These are phyloP conservation scores for Noctua fimbriata DNA, from an alignment of 2,888 invertebrate species.

Conservation along the genomic window DNA sequence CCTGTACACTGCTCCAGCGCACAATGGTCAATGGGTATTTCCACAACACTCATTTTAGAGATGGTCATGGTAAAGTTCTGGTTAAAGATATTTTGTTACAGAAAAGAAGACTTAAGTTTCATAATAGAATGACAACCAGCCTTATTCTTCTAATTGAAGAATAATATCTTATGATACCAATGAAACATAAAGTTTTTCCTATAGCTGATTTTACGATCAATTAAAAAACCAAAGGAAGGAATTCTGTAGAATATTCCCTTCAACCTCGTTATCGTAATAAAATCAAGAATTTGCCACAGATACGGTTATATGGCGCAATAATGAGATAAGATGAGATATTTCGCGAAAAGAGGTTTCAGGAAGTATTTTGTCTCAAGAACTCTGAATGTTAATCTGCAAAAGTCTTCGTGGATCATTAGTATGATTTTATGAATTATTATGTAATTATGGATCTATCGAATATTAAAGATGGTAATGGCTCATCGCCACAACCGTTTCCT, in stretches of 20 bases:
- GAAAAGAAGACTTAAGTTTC: not conserved
- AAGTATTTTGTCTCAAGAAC: constrained; percentile 9
- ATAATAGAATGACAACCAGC: not conserved
- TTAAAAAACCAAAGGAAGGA: not conserved
- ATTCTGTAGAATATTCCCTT: not conserved
- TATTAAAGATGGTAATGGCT: constrained; percentile 14
- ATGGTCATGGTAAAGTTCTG: not conserved
- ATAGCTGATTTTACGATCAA: not conserved
- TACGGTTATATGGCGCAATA: not conserved
- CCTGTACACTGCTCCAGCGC: not conserved
- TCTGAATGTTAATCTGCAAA: constrained; percentile 13
- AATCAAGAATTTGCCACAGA: constrained; percentile 16
- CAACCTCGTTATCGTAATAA: constrained; percentile 12
- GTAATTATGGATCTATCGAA: constrained; percentile 27
- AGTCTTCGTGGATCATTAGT: constrained; percentile 26
- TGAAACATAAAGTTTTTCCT: not conserved
- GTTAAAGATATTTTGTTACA: not conserved
- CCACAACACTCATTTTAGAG: too few species aligned
- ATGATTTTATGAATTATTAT: constrained; percentile 44
- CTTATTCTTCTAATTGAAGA: not conserved
- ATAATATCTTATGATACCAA: not conserved
- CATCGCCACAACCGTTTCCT: not conserved
- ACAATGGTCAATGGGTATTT: not conserved
- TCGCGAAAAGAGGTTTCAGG: not conserved
- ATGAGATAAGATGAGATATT: constrained; percentile 30